Evolutionary conservation across 2,113 vertebrate species (phyloP).

Genomic region (Dryoscopus gambensis): DNA sequence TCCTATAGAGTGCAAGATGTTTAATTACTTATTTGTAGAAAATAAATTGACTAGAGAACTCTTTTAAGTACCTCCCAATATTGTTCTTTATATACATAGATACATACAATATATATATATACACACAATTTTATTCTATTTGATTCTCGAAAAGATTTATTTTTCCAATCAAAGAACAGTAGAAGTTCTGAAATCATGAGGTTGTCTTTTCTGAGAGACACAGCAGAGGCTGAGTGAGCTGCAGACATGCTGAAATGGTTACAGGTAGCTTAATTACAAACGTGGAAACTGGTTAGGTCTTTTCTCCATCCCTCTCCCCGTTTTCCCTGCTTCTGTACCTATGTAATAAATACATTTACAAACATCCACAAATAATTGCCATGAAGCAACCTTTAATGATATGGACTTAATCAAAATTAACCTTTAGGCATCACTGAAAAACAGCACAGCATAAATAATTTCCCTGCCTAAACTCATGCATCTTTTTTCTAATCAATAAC

Average conservation of each 20-base stretch:
- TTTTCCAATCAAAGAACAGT: not conserved
- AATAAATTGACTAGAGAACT: not conserved
- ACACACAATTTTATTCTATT: not conserved
- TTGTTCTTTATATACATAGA: not conserved
- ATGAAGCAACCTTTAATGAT: not conserved
- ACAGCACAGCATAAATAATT: not conserved
- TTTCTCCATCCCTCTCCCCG: not conserved
- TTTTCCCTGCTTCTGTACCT: not conserved
- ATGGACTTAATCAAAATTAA: not conserved
- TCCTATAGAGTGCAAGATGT: not conserved
- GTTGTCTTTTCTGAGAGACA: not conserved
- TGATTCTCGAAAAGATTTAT: not conserved
- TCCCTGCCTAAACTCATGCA: not conserved
- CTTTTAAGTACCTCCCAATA: not conserved
- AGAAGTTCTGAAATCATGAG: not conserved
- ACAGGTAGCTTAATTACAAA: not conserved
- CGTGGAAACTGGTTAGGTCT: not conserved
- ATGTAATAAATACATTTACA: not conserved
- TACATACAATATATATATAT: not conserved
- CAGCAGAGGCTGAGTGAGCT: not conserved
- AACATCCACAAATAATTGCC: not conserved
- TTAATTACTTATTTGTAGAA: not conserved
- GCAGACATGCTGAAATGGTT: not conserved
- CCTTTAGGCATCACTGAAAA: not conserved
- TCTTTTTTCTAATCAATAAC: not conserved